These are phyloP conservation scores for Drosophila stalkeri DNA, from an alignment of 2,888 invertebrate species.

Conservation along the genomic window DNA sequence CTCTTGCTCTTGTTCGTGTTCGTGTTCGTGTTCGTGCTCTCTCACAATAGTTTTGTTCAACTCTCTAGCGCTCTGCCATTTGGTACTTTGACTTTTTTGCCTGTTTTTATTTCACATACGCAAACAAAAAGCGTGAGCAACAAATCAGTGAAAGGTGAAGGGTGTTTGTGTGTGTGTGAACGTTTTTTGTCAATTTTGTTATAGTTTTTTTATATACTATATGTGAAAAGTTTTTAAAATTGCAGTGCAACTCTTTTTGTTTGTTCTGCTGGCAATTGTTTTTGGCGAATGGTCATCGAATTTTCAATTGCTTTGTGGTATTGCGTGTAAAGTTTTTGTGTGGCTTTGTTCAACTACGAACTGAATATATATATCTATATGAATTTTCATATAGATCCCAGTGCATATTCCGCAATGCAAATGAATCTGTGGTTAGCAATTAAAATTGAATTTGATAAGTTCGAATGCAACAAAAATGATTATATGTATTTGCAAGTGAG, in stretches of 20 bases:
- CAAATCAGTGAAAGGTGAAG: conserved; percentile 48
- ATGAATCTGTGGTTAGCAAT: conserved; percentile 26
- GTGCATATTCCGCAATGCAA: conserved; percentile 15
- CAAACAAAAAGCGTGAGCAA: conserved; percentile 30
- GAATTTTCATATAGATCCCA: conserved; percentile 29
- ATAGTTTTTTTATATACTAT: conserved; percentile 15
- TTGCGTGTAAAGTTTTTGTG: conserved; percentile 53
- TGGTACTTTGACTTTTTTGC: conserved; percentile 57
- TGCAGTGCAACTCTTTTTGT: conserved; percentile 43
- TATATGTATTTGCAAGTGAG: background rate
- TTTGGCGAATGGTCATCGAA: conserved; percentile 61
- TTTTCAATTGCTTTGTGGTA: conserved; percentile 63
- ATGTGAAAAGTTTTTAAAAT: conserved; percentile 50
- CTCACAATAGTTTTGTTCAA: background rate
- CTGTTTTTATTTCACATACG: conserved; percentile 40
- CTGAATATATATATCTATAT: too few species aligned
- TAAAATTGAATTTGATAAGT: conserved; percentile 25
- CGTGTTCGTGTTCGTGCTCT: conserved; percentile 7
- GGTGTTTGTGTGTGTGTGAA: conserved; percentile 18
- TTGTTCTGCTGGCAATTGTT: conserved; percentile 30
- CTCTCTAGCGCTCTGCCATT: conserved; percentile 32
- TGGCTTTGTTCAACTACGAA: conserved; percentile 25
- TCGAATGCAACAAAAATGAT: background rate
- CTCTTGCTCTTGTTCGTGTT: background rate
- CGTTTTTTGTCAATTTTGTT: conserved; percentile 11